These are phyloP conservation scores for Gallinago nigripennis DNA, from an alignment of 2,797 vertebrate species.

Conservation along the genomic window DNA sequence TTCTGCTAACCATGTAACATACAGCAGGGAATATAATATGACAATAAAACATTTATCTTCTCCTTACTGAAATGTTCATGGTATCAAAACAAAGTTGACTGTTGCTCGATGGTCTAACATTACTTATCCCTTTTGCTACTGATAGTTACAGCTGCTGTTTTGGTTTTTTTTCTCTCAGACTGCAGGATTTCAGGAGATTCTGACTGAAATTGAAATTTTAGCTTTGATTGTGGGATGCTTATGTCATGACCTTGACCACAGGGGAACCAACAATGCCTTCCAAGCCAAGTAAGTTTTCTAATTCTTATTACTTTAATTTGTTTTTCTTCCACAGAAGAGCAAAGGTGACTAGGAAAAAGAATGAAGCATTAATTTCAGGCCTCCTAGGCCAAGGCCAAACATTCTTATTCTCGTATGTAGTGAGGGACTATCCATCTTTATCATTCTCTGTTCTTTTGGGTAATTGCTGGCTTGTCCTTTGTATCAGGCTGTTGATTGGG, in stretches of 20 bases:
- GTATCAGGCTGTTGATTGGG: slow-evolving; percentile 67
- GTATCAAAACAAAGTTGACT: slow-evolving; percentile 65
- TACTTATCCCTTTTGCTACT: slow-evolving; percentile 43
- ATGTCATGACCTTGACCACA: slow-evolving; percentile 98
- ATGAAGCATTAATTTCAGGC: slow-evolving; percentile 76
- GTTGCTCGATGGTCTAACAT: slow-evolving; percentile 36
- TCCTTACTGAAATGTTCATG: slow-evolving; percentile 57
- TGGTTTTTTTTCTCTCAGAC: slow-evolving; percentile 81
- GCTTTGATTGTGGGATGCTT: slow-evolving; percentile 97
- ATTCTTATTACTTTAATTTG: slow-evolving; percentile 77
- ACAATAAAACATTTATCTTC: slow-evolving; percentile 73
- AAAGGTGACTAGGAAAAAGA: slow-evolving; percentile 75
- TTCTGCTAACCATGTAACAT: slow-evolving; percentile 67
- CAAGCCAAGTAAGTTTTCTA: slow-evolving; percentile 93
- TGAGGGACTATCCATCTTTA: slow-evolving; percentile 73
- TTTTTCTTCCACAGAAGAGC: slow-evolving; percentile 69
- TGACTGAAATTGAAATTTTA: slow-evolving; percentile 95
- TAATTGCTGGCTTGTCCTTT: slow-evolving; percentile 77
- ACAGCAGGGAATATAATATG: slow-evolving; percentile 27
- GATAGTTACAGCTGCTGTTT: slow-evolving; percentile 64
- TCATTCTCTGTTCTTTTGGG: slow-evolving; percentile 73
- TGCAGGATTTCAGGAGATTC: slow-evolving; percentile 95
- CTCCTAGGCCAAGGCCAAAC: slow-evolving; percentile 67
- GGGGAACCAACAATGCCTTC: slow-evolving; percentile 99
- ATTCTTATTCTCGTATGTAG: slow-evolving; percentile 47